phyloP scores from a whole-genome alignment of 2,113 vertebrate genomes.

The Pelusios castaneus region DNA sequence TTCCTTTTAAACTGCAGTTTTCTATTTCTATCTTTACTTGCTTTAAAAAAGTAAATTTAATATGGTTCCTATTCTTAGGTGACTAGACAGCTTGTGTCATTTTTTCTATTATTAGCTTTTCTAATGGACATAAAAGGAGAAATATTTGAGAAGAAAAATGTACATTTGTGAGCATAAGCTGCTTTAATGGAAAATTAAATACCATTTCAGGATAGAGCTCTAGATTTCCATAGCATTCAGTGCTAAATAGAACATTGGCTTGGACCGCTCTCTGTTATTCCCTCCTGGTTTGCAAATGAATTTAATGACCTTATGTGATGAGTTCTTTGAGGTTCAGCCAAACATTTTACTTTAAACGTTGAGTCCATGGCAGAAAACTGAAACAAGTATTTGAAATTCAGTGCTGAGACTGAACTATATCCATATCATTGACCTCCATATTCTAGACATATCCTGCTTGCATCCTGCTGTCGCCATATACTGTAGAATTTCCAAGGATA shows the following conservation, averaged over 20 bases:
- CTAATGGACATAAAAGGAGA: slow-evolving; percentile 29
- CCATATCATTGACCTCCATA: not conserved
- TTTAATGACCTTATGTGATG: not conserved
- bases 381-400: not conserved
- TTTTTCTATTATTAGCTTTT: slow-evolving; percentile 41
- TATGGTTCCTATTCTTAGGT: not conserved
- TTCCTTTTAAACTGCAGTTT: not conserved
- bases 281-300: not conserved
- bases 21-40: slow-evolving; percentile 18
- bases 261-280: not conserved
- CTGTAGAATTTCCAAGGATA: not conserved
- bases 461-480: not conserved
- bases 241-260: not conserved
- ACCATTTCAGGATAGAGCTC: not conserved
- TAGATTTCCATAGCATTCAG: not conserved
- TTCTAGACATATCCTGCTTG: not conserved
- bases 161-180: not conserved
- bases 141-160: slow-evolving; percentile 5
- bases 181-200: slow-evolving; percentile 5
- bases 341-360: not conserved
- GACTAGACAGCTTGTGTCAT: slow-evolving; percentile 7
- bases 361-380: not conserved
- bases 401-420: not conserved
- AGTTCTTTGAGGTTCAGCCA: not conserved
- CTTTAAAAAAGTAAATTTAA: slow-evolving; percentile 39